A percentile compares a stretch with the other conserved stretches of the same genome.
These are phyloP conservation scores for Mermis nigrescens DNA, from an alignment of 2,888 invertebrate species.

Conservation along the genomic window DNA sequence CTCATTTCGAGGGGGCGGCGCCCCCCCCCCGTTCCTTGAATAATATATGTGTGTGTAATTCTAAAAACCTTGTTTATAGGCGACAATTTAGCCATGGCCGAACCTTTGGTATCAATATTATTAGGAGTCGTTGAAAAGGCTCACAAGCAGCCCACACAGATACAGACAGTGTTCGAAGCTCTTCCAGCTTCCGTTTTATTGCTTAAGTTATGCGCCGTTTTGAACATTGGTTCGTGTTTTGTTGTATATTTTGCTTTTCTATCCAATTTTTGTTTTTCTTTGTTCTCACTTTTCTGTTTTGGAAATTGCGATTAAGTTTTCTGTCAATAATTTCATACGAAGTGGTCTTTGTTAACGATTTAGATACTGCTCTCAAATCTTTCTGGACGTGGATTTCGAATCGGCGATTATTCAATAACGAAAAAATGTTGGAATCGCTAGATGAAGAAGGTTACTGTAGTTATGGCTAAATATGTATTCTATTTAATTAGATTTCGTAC, in stretches of 20 bases:
- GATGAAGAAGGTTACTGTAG: background rate
- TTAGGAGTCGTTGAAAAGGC: conserved; percentile 1
- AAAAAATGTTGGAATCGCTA: background rate
- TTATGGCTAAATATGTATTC: no score
- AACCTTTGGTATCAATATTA: background rate
- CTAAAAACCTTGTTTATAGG: background rate
- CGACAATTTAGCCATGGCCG: background rate
- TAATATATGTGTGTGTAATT: no score
- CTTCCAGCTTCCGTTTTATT: background rate
- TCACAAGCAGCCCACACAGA: background rate
- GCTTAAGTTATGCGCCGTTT: background rate
- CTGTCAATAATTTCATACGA: background rate
- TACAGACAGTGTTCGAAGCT: background rate
- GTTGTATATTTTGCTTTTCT: no score
- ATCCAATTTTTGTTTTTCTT: no score
- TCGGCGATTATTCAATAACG: background rate
- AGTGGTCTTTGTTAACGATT: background rate
- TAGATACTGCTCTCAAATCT: background rate
- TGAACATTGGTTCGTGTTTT: background rate
- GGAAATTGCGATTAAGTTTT: background rate
- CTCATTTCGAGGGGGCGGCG: no score
- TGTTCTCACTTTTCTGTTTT: background rate
- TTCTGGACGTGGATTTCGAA: background rate
- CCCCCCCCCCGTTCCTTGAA: no score
- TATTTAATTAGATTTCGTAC: no score